A percentile compares a stretch with the other conserved stretches of the same genome.
Evolutionary conservation across 2,113 vertebrate species (phyloP).

Genomic region (Reinhardtius hippoglossoides): DNA sequence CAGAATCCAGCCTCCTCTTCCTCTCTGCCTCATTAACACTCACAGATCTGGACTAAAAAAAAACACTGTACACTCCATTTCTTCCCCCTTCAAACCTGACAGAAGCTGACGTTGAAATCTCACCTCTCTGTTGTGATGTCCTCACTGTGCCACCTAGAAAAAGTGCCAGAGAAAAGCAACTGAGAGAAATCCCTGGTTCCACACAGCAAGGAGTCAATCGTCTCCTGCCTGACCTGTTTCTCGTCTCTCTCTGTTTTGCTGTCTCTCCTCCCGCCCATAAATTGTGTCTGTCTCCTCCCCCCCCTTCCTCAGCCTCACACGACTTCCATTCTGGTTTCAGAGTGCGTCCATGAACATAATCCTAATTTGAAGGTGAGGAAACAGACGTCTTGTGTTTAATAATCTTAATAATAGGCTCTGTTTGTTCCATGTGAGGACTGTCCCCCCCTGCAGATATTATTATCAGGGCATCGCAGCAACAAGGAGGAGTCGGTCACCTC

Average conservation of each 20-base stretch:
- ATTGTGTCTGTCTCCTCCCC: conserved; percentile 4
- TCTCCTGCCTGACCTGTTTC: conserved; percentile 7
- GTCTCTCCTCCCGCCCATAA: conserved; percentile 13
- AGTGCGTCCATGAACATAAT: neutral
- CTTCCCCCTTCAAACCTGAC: too few species aligned
- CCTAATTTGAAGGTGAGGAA: neutral
- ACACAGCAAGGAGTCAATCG: neutral
- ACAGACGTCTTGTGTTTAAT: neutral
- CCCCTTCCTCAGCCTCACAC: conserved; percentile 23
- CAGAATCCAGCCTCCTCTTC: too few species aligned
- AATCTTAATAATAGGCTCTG: too few species aligned
- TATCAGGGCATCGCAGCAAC: neutral
- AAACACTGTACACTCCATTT: neutral
- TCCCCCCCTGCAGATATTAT: neutral
- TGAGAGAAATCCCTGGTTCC: neutral
- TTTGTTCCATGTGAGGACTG: neutral
- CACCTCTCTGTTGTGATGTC: conserved; percentile 12
- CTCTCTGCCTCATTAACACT: too few species aligned
- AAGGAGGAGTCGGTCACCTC: neutral
- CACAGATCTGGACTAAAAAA: neutral
- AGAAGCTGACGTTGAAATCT: neutral
- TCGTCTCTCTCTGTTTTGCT: neutral
- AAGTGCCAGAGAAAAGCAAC: fast-evolving
- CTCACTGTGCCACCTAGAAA: fast-evolving
- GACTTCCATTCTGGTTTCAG: neutral